Conservation (phyloP, 2,113 vertebrate species). For the Myxocyprinus asiaticus region DNA sequence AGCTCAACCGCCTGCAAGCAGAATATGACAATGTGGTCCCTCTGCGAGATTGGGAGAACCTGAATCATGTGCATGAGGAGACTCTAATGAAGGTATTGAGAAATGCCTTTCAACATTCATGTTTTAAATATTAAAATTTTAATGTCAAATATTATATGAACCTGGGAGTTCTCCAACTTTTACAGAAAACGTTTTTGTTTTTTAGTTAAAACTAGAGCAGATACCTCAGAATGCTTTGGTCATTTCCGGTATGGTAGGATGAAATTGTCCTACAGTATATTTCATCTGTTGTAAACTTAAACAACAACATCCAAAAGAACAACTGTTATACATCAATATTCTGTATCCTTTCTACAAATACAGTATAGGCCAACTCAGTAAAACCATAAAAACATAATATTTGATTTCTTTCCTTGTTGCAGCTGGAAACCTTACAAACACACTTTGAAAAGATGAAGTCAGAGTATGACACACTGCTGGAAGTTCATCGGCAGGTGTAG, state of each 20-base stretch:
- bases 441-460: slow-evolving; percentile 74
- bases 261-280: neutral
- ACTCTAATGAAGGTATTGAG: slow-evolving; percentile 74
- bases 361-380: neutral
- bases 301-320: neutral
- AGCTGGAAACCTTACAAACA: slow-evolving; percentile 72
- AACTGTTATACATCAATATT: neutral
- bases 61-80: slow-evolving; percentile 71
- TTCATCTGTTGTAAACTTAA: neutral
- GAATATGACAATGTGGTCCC: slow-evolving; percentile 82
- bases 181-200: neutral
- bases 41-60: slow-evolving; percentile 76
- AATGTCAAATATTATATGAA: too few species aligned
- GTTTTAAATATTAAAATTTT: neutral
- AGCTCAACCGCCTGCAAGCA: slow-evolving; percentile 75
- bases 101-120: neutral
- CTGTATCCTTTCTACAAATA: neutral
- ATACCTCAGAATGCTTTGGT: too few species aligned
- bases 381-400: neutral
- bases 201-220: too few species aligned
- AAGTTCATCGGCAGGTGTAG: slow-evolving; percentile 68
- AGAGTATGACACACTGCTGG: slow-evolving; percentile 76
- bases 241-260: neutral
- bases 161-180: neutral
- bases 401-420: slow-evolving; percentile 24